Evolutionary conservation across 2,113 vertebrate genomes (phyloP).

Genomic region (Silurus meridionalis): DNA sequence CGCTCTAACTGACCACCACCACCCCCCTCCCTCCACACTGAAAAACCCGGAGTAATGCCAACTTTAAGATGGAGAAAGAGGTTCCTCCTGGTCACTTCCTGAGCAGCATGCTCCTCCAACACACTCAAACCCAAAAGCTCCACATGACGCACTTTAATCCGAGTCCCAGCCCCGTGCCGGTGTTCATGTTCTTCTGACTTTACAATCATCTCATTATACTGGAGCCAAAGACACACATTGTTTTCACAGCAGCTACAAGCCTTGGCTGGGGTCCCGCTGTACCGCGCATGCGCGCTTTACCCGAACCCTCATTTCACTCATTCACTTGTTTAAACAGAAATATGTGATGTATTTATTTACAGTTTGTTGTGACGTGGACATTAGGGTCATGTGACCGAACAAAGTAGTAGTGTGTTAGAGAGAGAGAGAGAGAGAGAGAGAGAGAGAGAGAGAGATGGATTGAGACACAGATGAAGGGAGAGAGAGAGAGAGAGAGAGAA

Average conservation of each 20-base stretch:
- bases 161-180: neutral
- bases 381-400: neutral
- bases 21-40: neutral
- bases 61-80: neutral
- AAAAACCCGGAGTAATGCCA: neutral
- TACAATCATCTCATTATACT: constrained; percentile 37
- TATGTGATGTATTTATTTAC: no score
- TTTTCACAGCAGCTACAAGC: constrained; percentile 14
- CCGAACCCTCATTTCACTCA: neutral
- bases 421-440: neutral
- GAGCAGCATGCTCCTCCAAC: neutral
- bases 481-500: neutral
- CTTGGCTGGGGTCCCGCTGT: constrained; percentile 20
- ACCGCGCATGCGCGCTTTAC: constrained; percentile 4
- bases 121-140: neutral
- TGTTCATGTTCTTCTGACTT: constrained; percentile 4
- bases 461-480: no score
- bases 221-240: constrained; percentile 25
- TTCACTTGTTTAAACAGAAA: neutral
- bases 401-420: neutral
- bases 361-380: neutral
- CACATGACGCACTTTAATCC: neutral
- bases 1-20: no score
- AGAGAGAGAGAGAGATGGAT: no score
- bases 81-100: constrained; percentile 6